A percentile compares a stretch with the other conserved stretches of the same genome.
Conservation (phyloP, 2,797 vertebrate species). For the Macropodus opercularis region DNA sequence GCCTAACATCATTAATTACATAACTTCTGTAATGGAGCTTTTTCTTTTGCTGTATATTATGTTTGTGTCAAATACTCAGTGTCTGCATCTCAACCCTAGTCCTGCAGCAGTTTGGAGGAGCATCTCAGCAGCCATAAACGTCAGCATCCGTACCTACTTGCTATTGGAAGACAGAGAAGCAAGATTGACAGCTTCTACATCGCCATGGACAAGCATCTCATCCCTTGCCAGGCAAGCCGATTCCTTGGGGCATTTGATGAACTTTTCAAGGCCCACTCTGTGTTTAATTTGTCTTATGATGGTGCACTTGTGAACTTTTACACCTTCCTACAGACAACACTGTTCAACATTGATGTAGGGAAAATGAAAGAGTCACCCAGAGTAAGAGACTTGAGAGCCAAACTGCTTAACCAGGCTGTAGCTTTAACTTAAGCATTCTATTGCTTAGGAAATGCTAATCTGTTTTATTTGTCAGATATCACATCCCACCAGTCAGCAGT, state of each 20-base stretch:
- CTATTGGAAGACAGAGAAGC: conserved; percentile 30
- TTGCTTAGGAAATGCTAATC: too few species aligned
- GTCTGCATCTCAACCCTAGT: conserved; percentile 23
- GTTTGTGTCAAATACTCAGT: conserved; percentile 19
- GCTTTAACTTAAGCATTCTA: too few species aligned
- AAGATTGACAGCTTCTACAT: conserved; percentile 40
- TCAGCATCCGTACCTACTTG: conserved; percentile 39
- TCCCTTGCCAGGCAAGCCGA: conserved; percentile 40
- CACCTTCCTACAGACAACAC: conserved; percentile 45
- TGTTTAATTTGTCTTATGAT: conserved; percentile 33
- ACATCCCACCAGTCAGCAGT: too few species aligned
- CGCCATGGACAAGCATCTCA: conserved; percentile 41
- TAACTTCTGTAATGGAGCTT: neutral
- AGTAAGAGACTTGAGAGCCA: conserved; percentile 39
- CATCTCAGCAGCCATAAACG: conserved; percentile 23
- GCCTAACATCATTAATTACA: too few species aligned
- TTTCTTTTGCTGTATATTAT: neutral
- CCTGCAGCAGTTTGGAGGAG: conserved; percentile 51
- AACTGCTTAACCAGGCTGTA: conserved; percentile 29
- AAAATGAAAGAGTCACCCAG: conserved; percentile 48
- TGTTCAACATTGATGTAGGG: conserved; percentile 46
- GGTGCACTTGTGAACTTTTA: conserved; percentile 21
- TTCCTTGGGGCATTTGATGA: conserved; percentile 37
- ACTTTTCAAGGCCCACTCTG: conserved; percentile 28
- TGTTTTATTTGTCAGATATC: too few species aligned